Percentiles rank a stretch among this genome's conserved stretches.
phyloP scores from a whole-genome alignment of 1,140 invertebrate genomes.

The Drosophila kepulauana region DNA sequence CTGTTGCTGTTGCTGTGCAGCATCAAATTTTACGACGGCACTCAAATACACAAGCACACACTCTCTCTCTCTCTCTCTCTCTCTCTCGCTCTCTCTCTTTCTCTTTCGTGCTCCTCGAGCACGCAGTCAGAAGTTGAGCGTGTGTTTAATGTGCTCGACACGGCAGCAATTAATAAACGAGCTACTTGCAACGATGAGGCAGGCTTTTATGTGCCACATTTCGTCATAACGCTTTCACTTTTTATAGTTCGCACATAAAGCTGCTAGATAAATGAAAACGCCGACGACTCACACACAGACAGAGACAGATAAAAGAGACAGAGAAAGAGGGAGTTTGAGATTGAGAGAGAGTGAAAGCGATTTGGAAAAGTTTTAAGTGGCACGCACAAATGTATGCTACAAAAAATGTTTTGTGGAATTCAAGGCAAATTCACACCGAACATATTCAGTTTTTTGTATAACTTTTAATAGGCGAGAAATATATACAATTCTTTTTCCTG shows the following conservation, averaged over 20 bases:
- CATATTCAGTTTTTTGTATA: not conserved
- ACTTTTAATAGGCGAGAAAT: not conserved
- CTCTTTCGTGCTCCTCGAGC: not conserved
- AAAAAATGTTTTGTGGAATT: conserved; percentile 4
- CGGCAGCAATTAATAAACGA: conserved; percentile 68
- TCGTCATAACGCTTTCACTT: conserved; percentile 56
- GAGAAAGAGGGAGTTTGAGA: not conserved
- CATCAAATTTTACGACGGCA: conserved; percentile 73
- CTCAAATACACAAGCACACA: conserved; percentile 55
- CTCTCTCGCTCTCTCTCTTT: not conserved
- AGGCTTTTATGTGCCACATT: conserved; percentile 52
- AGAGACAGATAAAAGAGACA: not conserved
- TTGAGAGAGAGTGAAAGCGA: not conserved
- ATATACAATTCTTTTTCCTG: not conserved
- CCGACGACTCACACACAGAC: not conserved
- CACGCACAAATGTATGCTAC: conserved; percentile 2
- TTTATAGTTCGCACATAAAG: conserved; percentile 69
- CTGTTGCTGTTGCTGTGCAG: conserved; percentile 30
- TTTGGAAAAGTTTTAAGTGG: conserved; percentile 22
- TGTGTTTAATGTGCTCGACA: conserved; percentile 54
- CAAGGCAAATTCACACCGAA: not conserved
- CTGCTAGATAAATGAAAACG: conserved; percentile 47
- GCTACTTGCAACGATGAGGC: conserved; percentile 41
- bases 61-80: conserved; percentile 6
- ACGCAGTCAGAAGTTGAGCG: conserved; percentile 22